Percentiles rank a stretch among this genome's conserved stretches.
phyloP scores from a whole-genome alignment of 2,113 vertebrate species.

The Chrysemys picta region DNA sequence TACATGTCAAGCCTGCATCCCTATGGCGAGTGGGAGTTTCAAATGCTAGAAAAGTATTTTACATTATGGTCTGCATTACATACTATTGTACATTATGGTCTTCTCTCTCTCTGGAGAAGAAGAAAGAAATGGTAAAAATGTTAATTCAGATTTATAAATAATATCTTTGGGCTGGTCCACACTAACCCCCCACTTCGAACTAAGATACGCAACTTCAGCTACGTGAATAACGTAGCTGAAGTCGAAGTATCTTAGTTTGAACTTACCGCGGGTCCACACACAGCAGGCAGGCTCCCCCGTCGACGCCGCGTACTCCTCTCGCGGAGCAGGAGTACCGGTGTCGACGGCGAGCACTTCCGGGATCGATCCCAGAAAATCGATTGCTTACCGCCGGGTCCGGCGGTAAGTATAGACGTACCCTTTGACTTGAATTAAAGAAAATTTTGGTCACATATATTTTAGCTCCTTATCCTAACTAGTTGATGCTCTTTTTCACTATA shows the following conservation, averaged over 20 bases:
- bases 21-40: constrained; percentile 73
- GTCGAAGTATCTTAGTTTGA: too few species aligned
- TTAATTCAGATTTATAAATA: constrained; percentile 58
- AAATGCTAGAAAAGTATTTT: constrained; percentile 73
- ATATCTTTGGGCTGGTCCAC: not conserved
- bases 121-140: constrained; percentile 53
- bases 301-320: too few species aligned
- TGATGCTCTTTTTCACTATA: not conserved
- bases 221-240: too few species aligned
- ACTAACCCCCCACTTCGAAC: too few species aligned
- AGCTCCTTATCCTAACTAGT: not conserved
- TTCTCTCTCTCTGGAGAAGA: constrained; percentile 61
- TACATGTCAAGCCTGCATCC: constrained; percentile 42
- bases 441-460: constrained; percentile 33
- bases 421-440: constrained; percentile 52
- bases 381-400: too few species aligned
- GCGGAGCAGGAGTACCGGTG: too few species aligned
- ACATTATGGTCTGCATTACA: constrained; percentile 20
- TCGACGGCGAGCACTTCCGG: too few species aligned
- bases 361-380: too few species aligned
- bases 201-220: too few species aligned
- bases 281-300: too few species aligned
- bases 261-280: too few species aligned
- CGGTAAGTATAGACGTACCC: too few species aligned
- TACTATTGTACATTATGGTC: constrained; percentile 56